Evolutionary conservation across 37 sponge, comb jelly and placozoan genomes (phyloP).

Genomic region (Hormiphora californensis): DNA sequence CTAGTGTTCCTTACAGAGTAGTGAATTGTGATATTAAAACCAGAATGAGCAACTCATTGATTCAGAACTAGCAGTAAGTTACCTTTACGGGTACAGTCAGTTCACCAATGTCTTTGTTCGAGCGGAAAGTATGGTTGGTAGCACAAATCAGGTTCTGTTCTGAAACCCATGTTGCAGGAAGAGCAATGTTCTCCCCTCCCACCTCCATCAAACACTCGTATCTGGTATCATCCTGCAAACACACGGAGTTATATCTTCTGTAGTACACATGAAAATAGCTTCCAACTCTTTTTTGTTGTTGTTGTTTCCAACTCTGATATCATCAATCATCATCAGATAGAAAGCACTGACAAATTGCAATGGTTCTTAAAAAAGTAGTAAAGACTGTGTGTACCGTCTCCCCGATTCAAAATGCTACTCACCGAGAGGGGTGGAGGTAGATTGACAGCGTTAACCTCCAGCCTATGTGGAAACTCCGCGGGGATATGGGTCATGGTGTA

Average conservation of each 20-base stretch:
- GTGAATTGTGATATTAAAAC: neutral
- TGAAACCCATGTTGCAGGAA: neutral
- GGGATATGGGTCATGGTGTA: neutral
- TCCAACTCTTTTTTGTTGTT: too few relatives aligned
- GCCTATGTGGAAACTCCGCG: neutral
- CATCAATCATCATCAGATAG: too few relatives aligned
- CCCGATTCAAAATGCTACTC: too few relatives aligned
- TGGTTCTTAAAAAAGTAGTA: too few relatives aligned
- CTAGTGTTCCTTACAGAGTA: neutral
- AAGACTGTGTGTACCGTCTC: too few relatives aligned
- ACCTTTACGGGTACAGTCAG: neutral
- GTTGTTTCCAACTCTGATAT: too few relatives aligned
- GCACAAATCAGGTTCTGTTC: neutral
- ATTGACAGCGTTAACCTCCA: neutral
- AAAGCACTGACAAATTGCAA: too few relatives aligned
- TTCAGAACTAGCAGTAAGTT: neutral
- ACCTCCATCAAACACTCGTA: neutral
- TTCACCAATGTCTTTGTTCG: neutral
- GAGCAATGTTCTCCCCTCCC: neutral
- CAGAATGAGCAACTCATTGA: neutral
- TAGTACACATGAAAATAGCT: too few relatives aligned
- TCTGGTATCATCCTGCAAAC: neutral
- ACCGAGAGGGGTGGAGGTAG: neutral
- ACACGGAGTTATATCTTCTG: too few relatives aligned
- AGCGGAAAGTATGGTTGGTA: neutral